These are phyloP conservation scores for Apotomis betuletana DNA, from an alignment of 2,888 invertebrate genomes.

Conservation along the genomic window DNA sequence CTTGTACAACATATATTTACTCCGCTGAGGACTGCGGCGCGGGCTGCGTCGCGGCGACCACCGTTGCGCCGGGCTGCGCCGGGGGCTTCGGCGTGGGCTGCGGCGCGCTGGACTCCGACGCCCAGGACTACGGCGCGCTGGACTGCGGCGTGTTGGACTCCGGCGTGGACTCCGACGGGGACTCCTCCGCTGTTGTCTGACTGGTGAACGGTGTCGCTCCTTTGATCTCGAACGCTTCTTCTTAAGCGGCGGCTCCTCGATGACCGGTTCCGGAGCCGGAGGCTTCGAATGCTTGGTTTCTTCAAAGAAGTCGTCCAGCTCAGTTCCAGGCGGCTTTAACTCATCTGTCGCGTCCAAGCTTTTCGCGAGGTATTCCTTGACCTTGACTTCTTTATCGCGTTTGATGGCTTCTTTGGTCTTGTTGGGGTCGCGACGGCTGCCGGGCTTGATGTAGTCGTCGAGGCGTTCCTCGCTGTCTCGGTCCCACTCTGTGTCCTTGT, in stretches of 20 bases:
- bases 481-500: constrained; percentile 12
- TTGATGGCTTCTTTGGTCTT: constrained; percentile 77
- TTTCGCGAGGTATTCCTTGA: constrained; percentile 73
- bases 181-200: constrained; percentile 43
- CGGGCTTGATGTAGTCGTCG: constrained; percentile 70
- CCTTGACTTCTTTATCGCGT: constrained; percentile 75
- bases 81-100: constrained; percentile 47
- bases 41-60: constrained; percentile 40
- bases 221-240: constrained; percentile 35
- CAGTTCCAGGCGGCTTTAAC: constrained; percentile 75
- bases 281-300: constrained; percentile 50
- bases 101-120: constrained; percentile 46
- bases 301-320: constrained; percentile 71
- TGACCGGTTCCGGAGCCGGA: constrained; percentile 44
- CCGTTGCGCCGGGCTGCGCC: constrained; percentile 47
- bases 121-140: constrained; percentile 42
- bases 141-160: constrained; percentile 46
- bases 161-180: constrained; percentile 45
- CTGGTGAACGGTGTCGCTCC: constrained; percentile 21
- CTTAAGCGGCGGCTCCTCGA: constrained; percentile 28
- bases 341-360: constrained; percentile 69
- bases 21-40: constrained; percentile 44
- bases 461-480: constrained; percentile 49
- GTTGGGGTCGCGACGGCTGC: constrained; percentile 73
- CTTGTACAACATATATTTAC: constrained; percentile 31